phyloP scores from a whole-genome alignment of 2,113 vertebrate genomes.

The Brachyhypopomus occidentalis region DNA sequence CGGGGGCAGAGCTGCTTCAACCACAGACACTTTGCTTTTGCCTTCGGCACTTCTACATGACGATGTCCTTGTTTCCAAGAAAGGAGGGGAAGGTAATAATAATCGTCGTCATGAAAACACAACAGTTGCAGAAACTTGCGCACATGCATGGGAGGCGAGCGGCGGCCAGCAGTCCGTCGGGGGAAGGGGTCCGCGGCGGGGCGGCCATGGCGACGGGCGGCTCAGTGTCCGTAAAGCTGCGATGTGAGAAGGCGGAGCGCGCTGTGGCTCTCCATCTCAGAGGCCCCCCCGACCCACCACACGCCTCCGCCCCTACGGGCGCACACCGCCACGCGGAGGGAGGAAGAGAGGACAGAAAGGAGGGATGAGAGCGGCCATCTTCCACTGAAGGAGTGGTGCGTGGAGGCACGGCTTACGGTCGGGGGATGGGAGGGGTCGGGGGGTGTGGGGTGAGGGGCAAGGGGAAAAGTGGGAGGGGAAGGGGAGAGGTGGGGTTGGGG shows the following conservation, averaged over 20 bases:
- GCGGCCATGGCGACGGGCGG: slow-evolving; percentile 66
- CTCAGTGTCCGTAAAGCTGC: slow-evolving; percentile 77
- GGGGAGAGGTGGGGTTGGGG: slow-evolving; percentile 30
- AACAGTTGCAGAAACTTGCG: slow-evolving; percentile 57
- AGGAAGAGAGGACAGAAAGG: slow-evolving; percentile 80
- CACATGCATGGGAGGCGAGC: slow-evolving; percentile 80
- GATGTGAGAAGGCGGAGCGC: slow-evolving; percentile 73
- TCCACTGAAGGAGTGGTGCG: slow-evolving; percentile 72
- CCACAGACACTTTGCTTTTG: slow-evolving; percentile 60
- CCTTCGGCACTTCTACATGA: slow-evolving; percentile 79
- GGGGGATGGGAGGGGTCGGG: slow-evolving; percentile 26
- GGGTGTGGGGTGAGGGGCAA: slow-evolving; percentile 53
- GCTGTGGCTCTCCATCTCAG: slow-evolving; percentile 72
- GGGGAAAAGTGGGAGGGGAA: slow-evolving; percentile 42
- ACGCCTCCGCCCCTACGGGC: slow-evolving; percentile 70
- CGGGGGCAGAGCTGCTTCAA: slow-evolving; percentile 56
- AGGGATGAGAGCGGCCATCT: slow-evolving; percentile 76
- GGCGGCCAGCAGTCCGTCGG: slow-evolving; percentile 74
- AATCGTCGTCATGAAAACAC: slow-evolving; percentile 40
- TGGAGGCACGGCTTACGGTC: slow-evolving; percentile 62
- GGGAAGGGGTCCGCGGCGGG: slow-evolving; percentile 66
- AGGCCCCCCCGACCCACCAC: slow-evolving; percentile 79
- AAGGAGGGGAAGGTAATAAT: slow-evolving; percentile 33
- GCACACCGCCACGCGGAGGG: slow-evolving; percentile 60
- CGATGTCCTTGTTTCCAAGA: slow-evolving; percentile 67